Base-by-base conservation (phyloP, 2,888 invertebrate genomes). In the Pristionchus japonicus region DNA sequence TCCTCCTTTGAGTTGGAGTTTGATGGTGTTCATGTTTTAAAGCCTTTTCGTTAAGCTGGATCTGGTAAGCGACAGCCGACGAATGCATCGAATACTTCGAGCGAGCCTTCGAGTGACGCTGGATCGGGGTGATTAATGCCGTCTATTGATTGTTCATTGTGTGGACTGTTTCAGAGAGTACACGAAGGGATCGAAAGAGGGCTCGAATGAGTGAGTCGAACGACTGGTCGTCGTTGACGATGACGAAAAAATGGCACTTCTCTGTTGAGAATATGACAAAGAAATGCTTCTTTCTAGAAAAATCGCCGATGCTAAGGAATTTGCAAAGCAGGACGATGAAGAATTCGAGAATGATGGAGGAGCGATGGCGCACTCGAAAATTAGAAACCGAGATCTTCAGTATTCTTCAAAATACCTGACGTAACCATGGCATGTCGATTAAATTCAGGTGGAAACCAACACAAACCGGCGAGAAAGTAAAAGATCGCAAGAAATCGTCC, bases 261-360 rank as follows among this genome's bases (percentile, higher is more conserved):
- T n/a, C n/a, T n/a, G n/a, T n/a, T n/a, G n/a, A n/a, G n/a, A n/a
- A n/a, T n/a, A n/a, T n/a, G n/a, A n/a, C n/a, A n/a, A n/a, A n/a
- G n/a, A n/a, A n/a, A n/a, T n/a, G n/a, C 31, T 20, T 77, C 43
- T n/a, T 47, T 43, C 43, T 43, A 77, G 77, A 43, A 77, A 77
- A 17, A 77, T 77, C n/a, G 77, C 77, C 43, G 77, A 77, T n/a
- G 77, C 77, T 11, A 77, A 77, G 43, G 77, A 77, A 27, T 77
- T 77, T 40, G 77, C 77, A 13, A 77, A 77, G 43, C 13, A 7
- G 3, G 77, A 77, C 77, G 77, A 77, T n/a, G 77, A 77, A 6
- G 77, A 77, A 27, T 77, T 77, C n/a, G 77, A 77, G 43, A 77
- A 77, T 27, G 77, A 77, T 20, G 77, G 43, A 13, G 77, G 77